Evolutionary conservation across 1,140 invertebrate genomes (phyloP), one percentile per base, ranked within the genome.

Genomic region (Drosophila aff.): DNA sequence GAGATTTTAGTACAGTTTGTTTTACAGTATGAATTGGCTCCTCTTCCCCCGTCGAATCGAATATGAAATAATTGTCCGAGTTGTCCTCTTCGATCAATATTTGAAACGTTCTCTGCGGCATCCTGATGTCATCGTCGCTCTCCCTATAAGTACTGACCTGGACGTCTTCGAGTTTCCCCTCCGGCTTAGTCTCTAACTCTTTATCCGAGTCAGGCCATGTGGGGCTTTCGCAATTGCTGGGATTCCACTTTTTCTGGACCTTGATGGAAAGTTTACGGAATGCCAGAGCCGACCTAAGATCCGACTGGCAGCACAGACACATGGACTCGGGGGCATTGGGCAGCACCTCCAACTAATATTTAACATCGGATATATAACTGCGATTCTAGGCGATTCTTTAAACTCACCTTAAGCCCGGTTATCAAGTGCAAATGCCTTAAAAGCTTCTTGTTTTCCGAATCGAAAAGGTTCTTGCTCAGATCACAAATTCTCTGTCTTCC

Each of bases 251-350:
- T 18, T 69, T 81, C 55, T 83, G 77, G 3, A 66, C 74, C 26
- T 89, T 89, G 2, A 81, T 71, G 31, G 77, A 89, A 8, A 79
- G 50, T 15, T 59, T 75, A 1, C 84, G 81, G 44, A 87, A 87
- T 0, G 84, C 61, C 47, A 87, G 49, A 11, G 62, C 66, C 15
- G 58, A 28, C 53, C 65, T 67, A 1, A 87, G 69, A 46, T 87
- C 84, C 16, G 74, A 58, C 38, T 87, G 77, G 46, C 84, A 87
- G 52, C 81, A 68, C 7, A 55, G 40, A 23, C 84, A 87, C 26
- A 87, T 87, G 3, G 57, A 76, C 3, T 8, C 49, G 9, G 82
- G 76, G 0, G 57, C 76, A 62, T 87, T 36, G 11, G 47, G 21
- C 21, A 49, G 16, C 43, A 44, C 10, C 11, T 15, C 21, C n/a